Evolutionary conservation across 2,888 invertebrate genomes (phyloP), one percentile per base, ranked within the genome.

Genomic region (Clusia tigrina): DNA sequence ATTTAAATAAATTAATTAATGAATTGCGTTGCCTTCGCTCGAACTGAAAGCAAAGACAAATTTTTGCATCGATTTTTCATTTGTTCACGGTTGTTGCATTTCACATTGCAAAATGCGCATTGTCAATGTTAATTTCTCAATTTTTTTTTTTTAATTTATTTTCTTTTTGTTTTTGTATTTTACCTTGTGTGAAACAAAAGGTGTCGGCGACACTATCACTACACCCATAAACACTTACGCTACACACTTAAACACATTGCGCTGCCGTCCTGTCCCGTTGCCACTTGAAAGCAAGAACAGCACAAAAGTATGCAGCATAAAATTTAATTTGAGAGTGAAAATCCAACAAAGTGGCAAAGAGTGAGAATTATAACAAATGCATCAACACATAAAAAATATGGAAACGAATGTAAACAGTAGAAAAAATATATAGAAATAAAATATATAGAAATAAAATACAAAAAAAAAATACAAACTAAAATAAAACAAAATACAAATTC

Each of bases 111-210:
- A 46, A 57, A 48, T 23, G 26, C 25, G 57, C 57, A 57, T 57
- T 57, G 57, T 57, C 57, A 57, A 57, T 57, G 57, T 57, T 48
- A 57, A 25, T 26, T 32, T 53, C 24, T 5, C n/a, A n/a, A n/a
- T n/a, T n/a, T n/a, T n/a, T n/a, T n/a, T n/a, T n/a, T n/a, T n/a
- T n/a, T n/a, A n/a, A n/a, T n/a, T n/a, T n/a, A n/a, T n/a, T n/a
- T n/a, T n/a, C n/a, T n/a, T n/a, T n/a, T 12, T 22, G 20, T 17
- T 12, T 20, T 5, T 23, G 25, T 54, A 17, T 2, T 20, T 56
- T 56, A 48, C 48, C 48, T 48, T 20, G 20, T 48, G 3, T 48
- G n/a, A n/a, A n/a, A n/a, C n/a, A n/a, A 48, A 22, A 3, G 18
- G 48, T 42, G n/a, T 17, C 9, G n/a, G 10, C n/a, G 3, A 48